Evolutionary conservation across 37 sponge, comb jelly and placozoan species (phyloP).

Genomic region (Ephydatia muelleri): DNA sequence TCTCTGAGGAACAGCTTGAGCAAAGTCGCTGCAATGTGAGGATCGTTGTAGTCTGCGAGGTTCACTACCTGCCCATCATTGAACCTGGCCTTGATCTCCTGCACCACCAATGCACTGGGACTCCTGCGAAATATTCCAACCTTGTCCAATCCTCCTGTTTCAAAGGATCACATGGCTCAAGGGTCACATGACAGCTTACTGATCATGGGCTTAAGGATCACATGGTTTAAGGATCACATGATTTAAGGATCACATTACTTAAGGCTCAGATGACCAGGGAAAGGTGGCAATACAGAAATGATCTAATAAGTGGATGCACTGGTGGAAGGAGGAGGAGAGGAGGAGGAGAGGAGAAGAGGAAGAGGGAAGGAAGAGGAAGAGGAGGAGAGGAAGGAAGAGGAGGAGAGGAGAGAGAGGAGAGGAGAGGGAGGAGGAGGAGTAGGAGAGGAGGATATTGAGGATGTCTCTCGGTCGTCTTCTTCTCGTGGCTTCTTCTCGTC

Average conservation of each 20-base stretch:
- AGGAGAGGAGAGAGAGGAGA: neutral
- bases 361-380: neutral
- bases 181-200: too few relatives aligned
- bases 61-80: conserved; percentile 73
- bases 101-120: conserved; percentile 41
- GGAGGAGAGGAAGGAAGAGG: neutral
- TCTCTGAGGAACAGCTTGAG: conserved; percentile 90
- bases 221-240: too few relatives aligned
- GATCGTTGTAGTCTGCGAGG: conserved; percentile 56
- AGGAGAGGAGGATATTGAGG: neutral
- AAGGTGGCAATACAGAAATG: neutral
- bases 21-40: conserved; percentile 73
- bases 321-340: neutral
- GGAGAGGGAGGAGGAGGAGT: conserved; percentile 12
- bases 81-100: conserved; percentile 52
- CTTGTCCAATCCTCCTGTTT: conserved; percentile 49
- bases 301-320: neutral
- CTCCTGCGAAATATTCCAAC: conserved; percentile 85
- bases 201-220: too few relatives aligned
- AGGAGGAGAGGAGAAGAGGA: neutral
- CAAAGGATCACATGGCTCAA: neutral
- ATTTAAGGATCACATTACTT: too few relatives aligned
- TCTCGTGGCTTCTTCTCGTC: neutral
- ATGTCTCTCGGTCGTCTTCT: too few relatives aligned
- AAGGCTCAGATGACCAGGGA: too few relatives aligned